Percentiles rank a stretch among this genome's conserved stretches.
These are phyloP conservation scores for Exaiptasia diaphana DNA, from an alignment of 64 coral and sea anemone species.

Conservation along the genomic window DNA sequence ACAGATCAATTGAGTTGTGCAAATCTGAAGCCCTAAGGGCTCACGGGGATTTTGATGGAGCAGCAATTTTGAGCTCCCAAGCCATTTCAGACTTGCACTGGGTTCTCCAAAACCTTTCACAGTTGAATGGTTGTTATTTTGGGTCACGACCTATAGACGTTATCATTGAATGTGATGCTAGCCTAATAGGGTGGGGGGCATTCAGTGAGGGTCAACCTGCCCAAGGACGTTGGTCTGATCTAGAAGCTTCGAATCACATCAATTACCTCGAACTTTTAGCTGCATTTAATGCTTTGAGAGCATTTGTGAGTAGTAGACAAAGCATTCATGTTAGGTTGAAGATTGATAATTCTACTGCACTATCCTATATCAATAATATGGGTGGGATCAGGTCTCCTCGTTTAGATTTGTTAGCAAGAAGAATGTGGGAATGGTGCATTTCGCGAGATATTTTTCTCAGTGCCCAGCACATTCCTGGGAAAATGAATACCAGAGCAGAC, in stretches of 20 bases:
- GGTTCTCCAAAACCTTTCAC: constrained; percentile 25
- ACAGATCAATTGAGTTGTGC: constrained; percentile 59
- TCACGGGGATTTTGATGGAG: constrained; percentile 10
- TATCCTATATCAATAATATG: constrained; percentile 36
- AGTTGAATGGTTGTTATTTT: no score
- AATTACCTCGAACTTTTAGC: no score
- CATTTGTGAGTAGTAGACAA: no score
- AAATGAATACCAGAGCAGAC: no score
- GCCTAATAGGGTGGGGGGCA: constrained; percentile 34
- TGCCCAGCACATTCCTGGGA: no score
- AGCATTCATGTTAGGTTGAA: background rate
- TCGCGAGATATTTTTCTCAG: no score
- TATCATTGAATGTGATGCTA: constrained; percentile 41
- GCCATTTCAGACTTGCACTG: constrained; percentile 27
- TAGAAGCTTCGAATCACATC: background rate
- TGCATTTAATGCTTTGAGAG: no score
- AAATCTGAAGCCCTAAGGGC: constrained; percentile 37
- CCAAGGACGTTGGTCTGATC: background rate
- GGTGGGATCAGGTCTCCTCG: constrained; percentile 10
- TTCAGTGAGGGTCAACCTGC: constrained; percentile 4
- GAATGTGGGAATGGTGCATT: constrained; percentile 57
- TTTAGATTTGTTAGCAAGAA: constrained; percentile 11
- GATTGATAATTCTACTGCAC: constrained; percentile 11
- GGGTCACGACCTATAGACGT: constrained; percentile 25
- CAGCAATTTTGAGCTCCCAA: background rate